A percentile compares a stretch with the other conserved stretches of the same genome.
These are phyloP conservation scores for Pilophorus perplexus DNA, from an alignment of 2,888 invertebrate species.

Conservation along the genomic window DNA sequence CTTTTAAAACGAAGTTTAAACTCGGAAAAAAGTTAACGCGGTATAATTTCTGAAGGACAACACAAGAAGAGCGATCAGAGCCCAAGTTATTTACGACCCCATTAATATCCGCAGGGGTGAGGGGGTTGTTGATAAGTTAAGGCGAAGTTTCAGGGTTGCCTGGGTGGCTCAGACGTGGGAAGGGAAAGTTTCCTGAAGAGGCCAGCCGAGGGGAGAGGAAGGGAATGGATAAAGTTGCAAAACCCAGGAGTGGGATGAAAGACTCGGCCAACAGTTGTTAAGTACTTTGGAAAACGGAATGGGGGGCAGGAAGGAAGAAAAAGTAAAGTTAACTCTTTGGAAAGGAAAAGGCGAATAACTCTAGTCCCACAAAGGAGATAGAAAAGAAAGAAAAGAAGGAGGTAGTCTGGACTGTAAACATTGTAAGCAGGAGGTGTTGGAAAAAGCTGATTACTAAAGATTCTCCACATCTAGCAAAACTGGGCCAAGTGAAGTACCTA, in stretches of 20 bases:
- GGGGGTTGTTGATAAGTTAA: conserved; percentile 23
- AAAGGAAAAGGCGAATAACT: conserved; percentile 27
- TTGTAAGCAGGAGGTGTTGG: neutral
- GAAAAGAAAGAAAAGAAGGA: too few species aligned
- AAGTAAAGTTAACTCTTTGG: conserved; percentile 18
- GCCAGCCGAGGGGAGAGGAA: too few species aligned
- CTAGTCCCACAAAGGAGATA: conserved; percentile 12
- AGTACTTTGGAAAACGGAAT: conserved; percentile 19
- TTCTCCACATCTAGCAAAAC: too few species aligned
- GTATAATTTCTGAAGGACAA: conserved; percentile 31
- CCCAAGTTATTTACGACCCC: conserved; percentile 32
- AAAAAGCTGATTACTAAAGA: too few species aligned
- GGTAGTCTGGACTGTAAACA: conserved; percentile 24
- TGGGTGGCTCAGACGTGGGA: neutral
- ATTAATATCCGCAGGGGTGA: conserved; percentile 19
- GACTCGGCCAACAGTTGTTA: conserved; percentile 30
- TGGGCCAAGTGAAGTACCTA: too few species aligned
- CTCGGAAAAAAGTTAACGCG: conserved; percentile 13
- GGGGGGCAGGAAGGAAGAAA: too few species aligned
- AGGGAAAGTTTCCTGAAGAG: conserved; percentile 16
- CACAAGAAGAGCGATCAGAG: conserved; percentile 24
- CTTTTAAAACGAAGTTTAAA: too few species aligned
- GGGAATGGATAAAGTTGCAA: too few species aligned
- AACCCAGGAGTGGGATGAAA: too few species aligned
- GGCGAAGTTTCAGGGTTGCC: conserved; percentile 27